phyloP scores from a whole-genome alignment of 2,797 vertebrate species.

The Tragopan temminckii region DNA sequence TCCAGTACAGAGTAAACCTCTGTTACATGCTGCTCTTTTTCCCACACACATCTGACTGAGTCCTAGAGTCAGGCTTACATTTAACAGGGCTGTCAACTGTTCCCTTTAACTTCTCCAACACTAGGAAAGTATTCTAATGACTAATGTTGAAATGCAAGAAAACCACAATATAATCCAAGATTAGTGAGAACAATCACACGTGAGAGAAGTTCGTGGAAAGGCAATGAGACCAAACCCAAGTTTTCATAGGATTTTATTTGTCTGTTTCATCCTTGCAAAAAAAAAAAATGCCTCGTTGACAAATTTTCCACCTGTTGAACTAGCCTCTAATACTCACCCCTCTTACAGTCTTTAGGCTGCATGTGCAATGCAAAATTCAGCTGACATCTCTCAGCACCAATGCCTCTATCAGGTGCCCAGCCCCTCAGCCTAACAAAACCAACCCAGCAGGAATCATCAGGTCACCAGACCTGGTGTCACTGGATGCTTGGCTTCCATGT shows the following conservation, averaged over 20 bases:
- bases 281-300: not conserved
- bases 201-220: rapidly evolving
- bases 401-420: too few species aligned
- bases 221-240: not conserved
- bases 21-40: not conserved
- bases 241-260: not conserved
- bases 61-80: not conserved
- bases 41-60: not conserved
- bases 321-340: not conserved
- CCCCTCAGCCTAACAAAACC: not conserved
- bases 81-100: not conserved
- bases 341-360: not conserved
- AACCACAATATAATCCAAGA: not conserved
- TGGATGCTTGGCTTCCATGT: not conserved
- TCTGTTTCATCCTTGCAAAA: not conserved
- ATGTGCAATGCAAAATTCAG: not conserved
- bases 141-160: too few species aligned
- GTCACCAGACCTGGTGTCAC: rapidly evolving
- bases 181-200: not conserved
- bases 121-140: too few species aligned
- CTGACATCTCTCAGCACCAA: not conserved
- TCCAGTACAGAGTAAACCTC: not conserved
- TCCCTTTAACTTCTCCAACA: not conserved
- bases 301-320: not conserved
- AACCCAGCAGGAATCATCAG: not conserved